These are phyloP conservation scores for Babyrousa celebensis DNA, from an alignment of 2,797 vertebrate species.

Conservation along the genomic window DNA sequence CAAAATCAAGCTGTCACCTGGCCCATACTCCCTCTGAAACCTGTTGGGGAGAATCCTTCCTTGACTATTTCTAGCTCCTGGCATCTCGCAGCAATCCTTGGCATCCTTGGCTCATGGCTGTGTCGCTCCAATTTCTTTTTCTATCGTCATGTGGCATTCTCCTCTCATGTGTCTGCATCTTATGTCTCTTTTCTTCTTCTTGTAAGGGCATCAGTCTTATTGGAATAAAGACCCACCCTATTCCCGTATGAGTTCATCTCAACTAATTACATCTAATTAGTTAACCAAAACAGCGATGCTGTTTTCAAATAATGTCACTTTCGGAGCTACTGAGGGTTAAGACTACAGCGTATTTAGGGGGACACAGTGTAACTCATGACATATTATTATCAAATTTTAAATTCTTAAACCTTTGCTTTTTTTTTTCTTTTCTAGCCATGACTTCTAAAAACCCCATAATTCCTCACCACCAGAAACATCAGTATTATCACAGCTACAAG, in stretches of 20 bases:
- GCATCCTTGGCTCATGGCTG: background rate
- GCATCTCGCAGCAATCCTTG: background rate
- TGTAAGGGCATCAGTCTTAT: background rate
- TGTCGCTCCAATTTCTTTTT: background rate
- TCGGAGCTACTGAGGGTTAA: background rate
- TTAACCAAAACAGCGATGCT: conserved; percentile 7
- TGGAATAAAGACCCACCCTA: background rate
- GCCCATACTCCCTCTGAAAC: background rate
- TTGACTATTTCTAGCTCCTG: background rate
- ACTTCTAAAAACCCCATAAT: background rate
- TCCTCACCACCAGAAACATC: background rate
- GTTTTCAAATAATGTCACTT: conserved; percentile 18
- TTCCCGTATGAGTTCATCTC: background rate
- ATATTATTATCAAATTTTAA: background rate
- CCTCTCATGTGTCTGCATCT: background rate
- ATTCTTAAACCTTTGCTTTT: background rate
- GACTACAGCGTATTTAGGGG: background rate
- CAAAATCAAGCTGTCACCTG: background rate
- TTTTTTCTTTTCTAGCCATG: background rate
- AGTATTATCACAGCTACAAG: background rate
- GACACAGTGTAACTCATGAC: background rate
- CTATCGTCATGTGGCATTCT: background rate
- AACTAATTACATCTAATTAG: background rate
- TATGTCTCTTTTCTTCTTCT: conserved; percentile 1
- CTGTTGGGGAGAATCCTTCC: background rate